phyloP scores from a whole-genome alignment of 2,797 vertebrate genomes.

The Syngnathus acus region DNA sequence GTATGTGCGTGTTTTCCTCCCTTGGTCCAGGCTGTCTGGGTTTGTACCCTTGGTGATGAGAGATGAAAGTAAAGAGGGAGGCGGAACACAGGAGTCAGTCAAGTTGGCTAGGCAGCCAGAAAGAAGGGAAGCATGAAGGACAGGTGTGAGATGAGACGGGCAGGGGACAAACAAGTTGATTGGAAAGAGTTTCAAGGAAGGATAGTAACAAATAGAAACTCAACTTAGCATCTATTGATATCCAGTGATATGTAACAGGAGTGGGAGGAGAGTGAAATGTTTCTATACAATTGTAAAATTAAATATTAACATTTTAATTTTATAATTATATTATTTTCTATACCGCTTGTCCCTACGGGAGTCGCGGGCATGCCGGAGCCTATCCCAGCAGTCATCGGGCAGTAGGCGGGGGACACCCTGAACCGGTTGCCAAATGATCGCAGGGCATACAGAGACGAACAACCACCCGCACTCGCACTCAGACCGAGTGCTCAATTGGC shows the following conservation, averaged over 20 bases:
- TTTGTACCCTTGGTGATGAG: conserved; percentile 23
- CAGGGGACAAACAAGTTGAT: conserved; percentile 20
- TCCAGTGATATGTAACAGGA: conserved; percentile 23
- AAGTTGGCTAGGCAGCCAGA: conserved; percentile 25
- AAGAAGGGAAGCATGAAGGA: conserved; percentile 14
- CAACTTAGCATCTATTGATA: conserved; percentile 24
- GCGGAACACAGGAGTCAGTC: conserved; percentile 20
- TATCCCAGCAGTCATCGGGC: too few species aligned
- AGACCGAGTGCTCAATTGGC: too few species aligned
- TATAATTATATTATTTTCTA: too few species aligned
- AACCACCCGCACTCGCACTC: too few species aligned
- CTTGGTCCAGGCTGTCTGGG: conserved; percentile 42
- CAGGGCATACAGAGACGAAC: too few species aligned
- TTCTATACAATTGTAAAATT: too few species aligned
- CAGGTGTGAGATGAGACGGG: conserved; percentile 13
- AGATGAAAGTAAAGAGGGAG: neutral
- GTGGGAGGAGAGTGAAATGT: neutral
- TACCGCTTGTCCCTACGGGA: too few species aligned
- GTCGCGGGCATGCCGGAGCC: too few species aligned
- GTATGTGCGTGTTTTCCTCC: conserved; percentile 11
- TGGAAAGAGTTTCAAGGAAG: conserved; percentile 9
- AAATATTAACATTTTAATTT: too few species aligned
- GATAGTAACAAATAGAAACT: conserved; percentile 11
- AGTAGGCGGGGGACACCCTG: too few species aligned
- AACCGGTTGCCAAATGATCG: too few species aligned